These are phyloP conservation scores for Heterodera schachtii DNA, from an alignment of 1,140 invertebrate species.

Conservation along the genomic window DNA sequence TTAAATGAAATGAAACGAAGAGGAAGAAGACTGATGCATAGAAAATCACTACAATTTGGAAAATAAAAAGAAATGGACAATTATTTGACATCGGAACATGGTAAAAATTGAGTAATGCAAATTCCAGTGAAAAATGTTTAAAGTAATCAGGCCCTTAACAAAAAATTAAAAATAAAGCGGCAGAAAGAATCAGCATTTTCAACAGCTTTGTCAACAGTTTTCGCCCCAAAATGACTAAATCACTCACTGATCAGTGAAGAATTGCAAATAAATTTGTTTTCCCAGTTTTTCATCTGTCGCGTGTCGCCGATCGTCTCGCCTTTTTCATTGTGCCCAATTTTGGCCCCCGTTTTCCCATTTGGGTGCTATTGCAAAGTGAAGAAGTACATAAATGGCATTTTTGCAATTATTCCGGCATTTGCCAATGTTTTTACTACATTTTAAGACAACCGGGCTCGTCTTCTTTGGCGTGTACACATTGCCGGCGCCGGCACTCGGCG, in stretches of 20 bases:
- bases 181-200: too few relatives aligned
- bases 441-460: conserved; percentile 18
- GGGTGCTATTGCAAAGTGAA: conserved; percentile 23
- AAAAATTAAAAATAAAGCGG: too few relatives aligned
- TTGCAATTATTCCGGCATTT: background rate
- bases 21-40: too few relatives aligned
- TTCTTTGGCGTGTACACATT: conserved; percentile 29
- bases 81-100: too few relatives aligned
- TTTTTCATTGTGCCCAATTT: conserved; percentile 30
- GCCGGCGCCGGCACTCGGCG: background rate
- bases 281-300: conserved; percentile 19
- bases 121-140: too few relatives aligned
- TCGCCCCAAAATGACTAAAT: too few relatives aligned
- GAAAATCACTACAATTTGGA: too few relatives aligned
- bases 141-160: too few relatives aligned
- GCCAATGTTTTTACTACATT: background rate
- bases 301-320: conserved; percentile 23
- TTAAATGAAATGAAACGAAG: too few relatives aligned
- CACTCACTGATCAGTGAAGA: background rate
- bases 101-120: too few relatives aligned
- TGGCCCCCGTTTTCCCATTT: conserved; percentile 20
- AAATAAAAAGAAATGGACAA: too few relatives aligned
- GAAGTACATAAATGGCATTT: background rate
- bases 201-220: too few relatives aligned
- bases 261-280: background rate